Evolutionary conservation across 2,797 vertebrate species (phyloP).

Genomic region (Diplodus puntazzo): DNA sequence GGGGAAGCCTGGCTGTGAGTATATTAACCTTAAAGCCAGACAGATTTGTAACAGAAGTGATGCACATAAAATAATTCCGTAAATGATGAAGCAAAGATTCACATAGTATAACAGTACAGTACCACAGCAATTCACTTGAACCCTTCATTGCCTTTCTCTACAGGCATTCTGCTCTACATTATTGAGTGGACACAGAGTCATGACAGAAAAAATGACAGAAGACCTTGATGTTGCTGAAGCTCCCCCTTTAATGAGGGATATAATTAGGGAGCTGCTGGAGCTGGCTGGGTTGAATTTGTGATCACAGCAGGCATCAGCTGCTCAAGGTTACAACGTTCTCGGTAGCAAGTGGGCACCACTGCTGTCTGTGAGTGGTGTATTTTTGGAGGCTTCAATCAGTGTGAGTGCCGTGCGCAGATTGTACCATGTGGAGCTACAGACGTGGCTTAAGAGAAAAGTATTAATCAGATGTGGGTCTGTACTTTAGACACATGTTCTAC

Average conservation of each 20-base stretch:
- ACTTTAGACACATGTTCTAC: conserved; percentile 8
- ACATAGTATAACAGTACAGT: conserved; percentile 1
- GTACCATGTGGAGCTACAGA: conserved; percentile 14
- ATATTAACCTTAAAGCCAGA: neutral
- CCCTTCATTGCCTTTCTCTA: neutral
- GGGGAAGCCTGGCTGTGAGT: neutral
- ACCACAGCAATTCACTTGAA: conserved; percentile 33
- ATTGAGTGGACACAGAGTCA: conserved; percentile 53
- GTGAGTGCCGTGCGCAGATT: conserved; percentile 49
- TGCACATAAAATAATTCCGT: conserved; percentile 9
- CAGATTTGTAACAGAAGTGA: neutral
- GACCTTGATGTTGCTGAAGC: conserved; percentile 54
- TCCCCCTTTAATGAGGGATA: conserved; percentile 58
- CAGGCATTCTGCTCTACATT: conserved; percentile 42
- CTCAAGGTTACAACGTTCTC: conserved; percentile 71
- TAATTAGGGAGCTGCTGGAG: conserved; percentile 66
- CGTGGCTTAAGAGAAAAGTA: conserved; percentile 28
- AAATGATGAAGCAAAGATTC: conserved; percentile 17
- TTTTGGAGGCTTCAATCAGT: conserved; percentile 65
- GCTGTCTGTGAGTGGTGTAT: conserved; percentile 61
- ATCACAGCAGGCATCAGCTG: conserved; percentile 71
- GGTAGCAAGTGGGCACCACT: conserved; percentile 42
- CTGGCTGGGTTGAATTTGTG: conserved; percentile 53
- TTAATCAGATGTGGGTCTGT: conserved; percentile 53
- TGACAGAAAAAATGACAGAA: conserved; percentile 26